Base-by-base conservation (phyloP, 2,113 vertebrate genomes). In the Montifringilla adamsi region DNA sequence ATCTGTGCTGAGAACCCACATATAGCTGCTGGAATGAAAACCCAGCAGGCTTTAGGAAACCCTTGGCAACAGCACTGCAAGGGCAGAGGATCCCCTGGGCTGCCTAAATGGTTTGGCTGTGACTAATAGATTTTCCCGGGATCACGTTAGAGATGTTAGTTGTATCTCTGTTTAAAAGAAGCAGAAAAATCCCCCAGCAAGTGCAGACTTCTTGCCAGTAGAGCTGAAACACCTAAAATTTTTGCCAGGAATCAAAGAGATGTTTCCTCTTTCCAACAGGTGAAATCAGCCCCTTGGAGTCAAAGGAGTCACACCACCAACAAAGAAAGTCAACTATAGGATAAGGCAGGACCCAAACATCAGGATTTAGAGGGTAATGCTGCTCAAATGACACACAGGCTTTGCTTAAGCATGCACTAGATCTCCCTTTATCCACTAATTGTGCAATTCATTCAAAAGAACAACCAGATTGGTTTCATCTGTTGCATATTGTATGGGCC, bases 391-490 rank as follows among this genome's bases (percentile, higher is more conserved):
- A 52, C 81, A 67, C 41, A 49, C 39, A 84, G 59, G 39, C n/a
- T 60, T 62, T 78, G 19, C 53, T 66, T 78, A 88, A 87, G 21
- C 60, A 95, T 95, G 67, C 59, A 5, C 59, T 59, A 4, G 52
- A 77, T 77, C 44, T 88, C 55, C 52, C 72, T 92, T 93, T 86
- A 81, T 74, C 47, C 60, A 60, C 60, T 84, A 72, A 84, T 68
- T 63, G 79, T 75, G 55, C 88, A 97, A 90, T 88, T 92, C 76
- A 86, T 92, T 90, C 92, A 92, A 86, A 94, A 88, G 55, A 93
- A 55, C 75, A 70, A 83, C 43, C 47, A 90, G 92, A 96, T 88
- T 93, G 82, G 60, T 95, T 95, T 97, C 90, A 93, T 96, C 83
- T 93, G 79, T 74, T 94, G 31, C 73, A 88, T 88, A 39, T 28